A percentile compares a stretch with the other conserved stretches of the same genome.
phyloP scores from a whole-genome alignment of 2,888 invertebrate species.

The Platycheirus albimanus region DNA sequence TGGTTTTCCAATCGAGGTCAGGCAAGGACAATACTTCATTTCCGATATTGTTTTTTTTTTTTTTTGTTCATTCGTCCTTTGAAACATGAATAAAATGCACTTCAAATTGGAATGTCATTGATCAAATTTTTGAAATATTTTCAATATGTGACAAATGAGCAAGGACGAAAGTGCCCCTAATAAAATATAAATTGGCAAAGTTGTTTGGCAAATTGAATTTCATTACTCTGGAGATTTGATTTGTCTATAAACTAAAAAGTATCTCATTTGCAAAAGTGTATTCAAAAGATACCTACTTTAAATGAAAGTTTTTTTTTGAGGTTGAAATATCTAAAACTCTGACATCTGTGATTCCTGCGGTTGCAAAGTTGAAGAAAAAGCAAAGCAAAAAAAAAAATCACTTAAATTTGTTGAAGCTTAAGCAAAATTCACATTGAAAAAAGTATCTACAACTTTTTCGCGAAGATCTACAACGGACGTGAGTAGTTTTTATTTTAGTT shows the following conservation, averaged over 20 bases:
- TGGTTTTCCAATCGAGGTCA: constrained; percentile 47
- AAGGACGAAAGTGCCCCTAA: not conserved
- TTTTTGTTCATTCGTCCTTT: not conserved
- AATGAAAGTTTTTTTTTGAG: constrained; percentile 3
- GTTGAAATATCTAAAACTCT: constrained; percentile 7
- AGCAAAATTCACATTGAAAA: constrained; percentile 8
- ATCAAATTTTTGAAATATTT: constrained; percentile 49
- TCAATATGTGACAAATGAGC: constrained; percentile 55
- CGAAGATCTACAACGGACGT: constrained; percentile 51
- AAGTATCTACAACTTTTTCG: constrained; percentile 29
- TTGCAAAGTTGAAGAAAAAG: not conserved
- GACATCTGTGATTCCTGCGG: constrained; percentile 12
- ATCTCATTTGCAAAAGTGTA: not conserved
- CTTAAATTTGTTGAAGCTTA: constrained; percentile 11
- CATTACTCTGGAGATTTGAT: not conserved
- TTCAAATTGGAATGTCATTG: constrained; percentile 39
- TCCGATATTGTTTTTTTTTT: constrained; percentile 10
- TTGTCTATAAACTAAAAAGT: not conserved
- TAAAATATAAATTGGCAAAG: not conserved
- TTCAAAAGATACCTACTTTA: no score
- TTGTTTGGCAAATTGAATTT: not conserved
- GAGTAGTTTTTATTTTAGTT: constrained; percentile 37
- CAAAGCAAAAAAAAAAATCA: not conserved
- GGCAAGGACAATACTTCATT: constrained; percentile 64
- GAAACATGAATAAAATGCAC: constrained; percentile 31